Evolutionary conservation across 2,888 invertebrate genomes (phyloP), one percentile per base, ranked within the genome.

Genomic region (Napeogenes sylphis): DNA sequence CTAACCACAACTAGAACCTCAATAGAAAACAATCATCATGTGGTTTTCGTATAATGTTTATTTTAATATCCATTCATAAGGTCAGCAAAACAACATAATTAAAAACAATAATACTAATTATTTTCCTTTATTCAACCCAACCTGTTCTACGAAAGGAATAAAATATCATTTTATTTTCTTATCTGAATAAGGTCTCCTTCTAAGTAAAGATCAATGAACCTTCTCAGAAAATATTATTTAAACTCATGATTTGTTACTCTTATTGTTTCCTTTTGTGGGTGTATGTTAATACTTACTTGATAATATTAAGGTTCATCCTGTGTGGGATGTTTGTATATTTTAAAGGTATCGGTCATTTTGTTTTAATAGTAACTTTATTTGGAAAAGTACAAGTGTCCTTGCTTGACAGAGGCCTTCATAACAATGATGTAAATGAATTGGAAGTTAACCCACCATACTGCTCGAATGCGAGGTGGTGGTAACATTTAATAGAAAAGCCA

Each of bases 141-240:
- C 51, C 53, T 55, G 51, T 46, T 47, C 56, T 67, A 62, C 56
- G 63, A 65, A 67, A 56, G 59, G 67, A 56, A 61, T 42, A 60
- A 60, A 59, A 60, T 66, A 62, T 59, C 65, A 67, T 65, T 65
- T 38, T 59, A 65, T 13, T 21, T 47, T 63, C 56, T 62, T 53
- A 62, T 56, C 57, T 59, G 63, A 58, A 55, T 59, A 61, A 32
- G 56, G 55, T 62, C 33, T 21, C 21, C 21, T 65, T 62, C 61
- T 54, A 62, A 42, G 63, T 67, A 62, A 42, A 61, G 66, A 58
- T 57, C 65, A 45, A 56, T 66, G 66, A 66, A 66, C 68, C 63
- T 66, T 68, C 66, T 61, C 58, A 65, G 67, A 65, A 67, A 59
- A 61, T 66, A 55, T 58, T 47, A 45, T 46, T 56, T 53, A 46